Evolutionary conservation across 1,140 invertebrate genomes (phyloP).

Genomic region (Heliothis virescens): DNA sequence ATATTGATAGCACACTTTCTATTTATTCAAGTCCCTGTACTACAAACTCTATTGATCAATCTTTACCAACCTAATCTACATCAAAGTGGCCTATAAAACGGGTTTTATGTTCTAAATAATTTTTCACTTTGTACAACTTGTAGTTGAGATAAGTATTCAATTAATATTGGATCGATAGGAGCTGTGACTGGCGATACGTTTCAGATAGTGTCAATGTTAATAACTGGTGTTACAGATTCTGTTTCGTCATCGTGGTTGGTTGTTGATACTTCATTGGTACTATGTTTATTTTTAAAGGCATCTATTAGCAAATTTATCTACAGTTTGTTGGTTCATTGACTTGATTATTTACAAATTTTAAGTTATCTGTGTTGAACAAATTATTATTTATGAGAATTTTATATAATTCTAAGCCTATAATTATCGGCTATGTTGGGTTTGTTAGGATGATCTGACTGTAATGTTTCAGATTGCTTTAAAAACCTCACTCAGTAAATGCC

Average conservation of each 20-base stretch:
- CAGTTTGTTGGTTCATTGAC: background rate
- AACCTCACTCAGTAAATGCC: too few species aligned
- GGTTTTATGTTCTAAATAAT: constrained; percentile 2
- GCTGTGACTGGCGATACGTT: constrained; percentile 1
- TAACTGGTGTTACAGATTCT: constrained; percentile 20
- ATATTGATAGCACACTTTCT: too few species aligned
- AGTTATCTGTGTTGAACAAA: too few species aligned
- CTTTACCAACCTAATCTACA: background rate
- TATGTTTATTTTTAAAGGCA: background rate
- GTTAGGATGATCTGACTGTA: too few species aligned
- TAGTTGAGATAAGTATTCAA: constrained; percentile 43
- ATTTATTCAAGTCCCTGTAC: too few species aligned
- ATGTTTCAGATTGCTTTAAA: too few species aligned
- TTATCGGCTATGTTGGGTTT: too few species aligned
- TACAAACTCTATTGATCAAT: too few species aligned
- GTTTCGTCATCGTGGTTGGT: constrained; percentile 7
- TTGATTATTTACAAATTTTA: background rate
- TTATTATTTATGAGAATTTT: too few species aligned
- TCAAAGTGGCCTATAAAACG: background rate
- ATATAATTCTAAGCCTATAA: too few species aligned
- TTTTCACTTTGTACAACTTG: background rate
- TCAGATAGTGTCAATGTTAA: constrained; percentile 41
- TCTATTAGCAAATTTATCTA: background rate
- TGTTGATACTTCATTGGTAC: background rate
- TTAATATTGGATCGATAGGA: constrained; percentile 31